phyloP scores from a whole-genome alignment of 2,888 invertebrate species.

The Caenorhabditis zanzibari region DNA sequence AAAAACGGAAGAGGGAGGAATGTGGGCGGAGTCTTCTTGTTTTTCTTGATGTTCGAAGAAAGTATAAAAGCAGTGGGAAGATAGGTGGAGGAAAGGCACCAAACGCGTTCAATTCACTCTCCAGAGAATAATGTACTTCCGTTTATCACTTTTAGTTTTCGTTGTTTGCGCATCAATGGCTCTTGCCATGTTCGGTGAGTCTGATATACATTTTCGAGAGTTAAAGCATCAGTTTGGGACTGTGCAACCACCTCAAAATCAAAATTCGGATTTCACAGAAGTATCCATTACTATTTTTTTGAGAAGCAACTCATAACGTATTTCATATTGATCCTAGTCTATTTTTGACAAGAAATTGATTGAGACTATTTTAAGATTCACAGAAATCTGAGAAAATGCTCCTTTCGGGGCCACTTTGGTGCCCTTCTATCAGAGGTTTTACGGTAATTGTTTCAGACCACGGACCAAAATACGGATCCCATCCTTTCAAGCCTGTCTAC shows the following conservation, averaged over 20 bases:
- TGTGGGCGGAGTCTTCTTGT: slow-evolving; percentile 39
- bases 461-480: slow-evolving; percentile 52
- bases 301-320: no score
- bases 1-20: slow-evolving; percentile 23
- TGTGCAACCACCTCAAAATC: no score
- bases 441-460: slow-evolving; percentile 27
- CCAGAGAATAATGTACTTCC: slow-evolving; percentile 24
- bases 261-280: no score
- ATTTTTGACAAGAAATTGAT: no score
- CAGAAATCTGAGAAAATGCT: no score
- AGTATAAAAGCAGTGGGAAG: slow-evolving; percentile 31
- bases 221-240: background rate
- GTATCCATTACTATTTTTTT: no score
- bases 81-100: slow-evolving; percentile 4
- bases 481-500: slow-evolving; percentile 57
- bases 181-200: slow-evolving; percentile 38
- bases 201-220: background rate
- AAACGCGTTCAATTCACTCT: background rate
- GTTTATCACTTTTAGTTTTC: slow-evolving; percentile 14
- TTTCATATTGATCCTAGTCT: no score
- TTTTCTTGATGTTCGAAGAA: slow-evolving; percentile 28
- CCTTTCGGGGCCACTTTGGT: no score
- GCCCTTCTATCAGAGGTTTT: no score
- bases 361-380: no score
- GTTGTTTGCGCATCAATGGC: slow-evolving; percentile 12